A percentile compares a stretch with the other conserved stretches of the same genome.
phyloP scores from a whole-genome alignment of 2,797 vertebrate genomes.

The Halcyon leucocephala region DNA sequence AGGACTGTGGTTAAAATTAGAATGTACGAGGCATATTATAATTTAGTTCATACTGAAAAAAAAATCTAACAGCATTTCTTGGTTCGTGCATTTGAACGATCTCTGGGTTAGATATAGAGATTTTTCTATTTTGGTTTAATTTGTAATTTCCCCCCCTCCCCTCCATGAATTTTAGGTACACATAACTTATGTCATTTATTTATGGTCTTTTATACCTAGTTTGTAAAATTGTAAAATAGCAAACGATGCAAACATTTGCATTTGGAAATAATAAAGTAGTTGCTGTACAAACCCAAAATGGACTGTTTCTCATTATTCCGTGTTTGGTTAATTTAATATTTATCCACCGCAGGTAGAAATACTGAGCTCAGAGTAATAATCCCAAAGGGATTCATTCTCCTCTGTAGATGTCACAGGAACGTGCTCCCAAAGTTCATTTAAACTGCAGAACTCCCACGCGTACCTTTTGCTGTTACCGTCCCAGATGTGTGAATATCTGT shows the following conservation, averaged over 20 bases:
- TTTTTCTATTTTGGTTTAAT: slow-evolving; percentile 87
- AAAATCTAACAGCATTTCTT: slow-evolving; percentile 83
- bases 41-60: slow-evolving; percentile 87
- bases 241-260: slow-evolving; percentile 92
- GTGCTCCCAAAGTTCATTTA: not conserved
- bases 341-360: not conserved
- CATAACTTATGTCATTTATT: slow-evolving; percentile 99
- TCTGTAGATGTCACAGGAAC: not conserved
- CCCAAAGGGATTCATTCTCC: not conserved
- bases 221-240: slow-evolving; percentile 99
- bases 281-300: slow-evolving; percentile 81
- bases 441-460: rapidly evolving
- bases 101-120: slow-evolving; percentile 88
- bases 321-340: not conserved
- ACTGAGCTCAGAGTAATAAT: not conserved
- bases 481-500: rapidly evolving
- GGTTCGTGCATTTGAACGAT: slow-evolving; percentile 85
- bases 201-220: slow-evolving; percentile 99
- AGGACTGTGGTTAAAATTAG: slow-evolving; percentile 88
- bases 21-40: slow-evolving; percentile 93
- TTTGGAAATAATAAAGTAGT: slow-evolving; percentile 98
- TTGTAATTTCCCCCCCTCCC: slow-evolving; percentile 70
- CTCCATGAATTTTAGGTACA: slow-evolving; percentile 93
- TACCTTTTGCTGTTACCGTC: too few species aligned
- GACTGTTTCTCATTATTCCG: not conserved